Conservation (phyloP, 2,888 invertebrate genomes). For the Dusona sp. region DNA sequence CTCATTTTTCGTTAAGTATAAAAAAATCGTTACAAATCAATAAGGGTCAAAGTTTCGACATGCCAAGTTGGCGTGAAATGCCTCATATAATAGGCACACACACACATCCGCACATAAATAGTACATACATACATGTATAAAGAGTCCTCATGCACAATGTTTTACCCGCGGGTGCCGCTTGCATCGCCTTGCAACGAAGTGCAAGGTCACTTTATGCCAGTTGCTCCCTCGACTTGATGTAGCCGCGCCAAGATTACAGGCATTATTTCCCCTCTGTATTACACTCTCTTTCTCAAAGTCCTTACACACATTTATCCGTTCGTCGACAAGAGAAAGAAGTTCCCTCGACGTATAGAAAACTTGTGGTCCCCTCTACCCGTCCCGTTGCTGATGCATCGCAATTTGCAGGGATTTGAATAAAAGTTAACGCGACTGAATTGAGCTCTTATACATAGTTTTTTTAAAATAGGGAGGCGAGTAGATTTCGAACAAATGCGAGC, state of each 20-base stretch:
- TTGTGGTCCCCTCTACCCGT: background rate
- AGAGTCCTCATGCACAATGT: slow-evolving; percentile 39
- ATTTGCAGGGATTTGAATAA: slow-evolving; percentile 19
- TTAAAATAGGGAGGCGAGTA: background rate
- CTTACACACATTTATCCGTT: slow-evolving; percentile 3
- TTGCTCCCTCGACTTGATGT: slow-evolving; percentile 63
- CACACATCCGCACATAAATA: background rate
- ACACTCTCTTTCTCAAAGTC: slow-evolving; percentile 56
- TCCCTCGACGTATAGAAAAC: slow-evolving; percentile 1
- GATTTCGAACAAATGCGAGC: background rate
- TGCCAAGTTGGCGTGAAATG: background rate
- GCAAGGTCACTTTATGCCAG: slow-evolving; percentile 69
- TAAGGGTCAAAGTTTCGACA: background rate
- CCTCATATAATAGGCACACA: background rate
- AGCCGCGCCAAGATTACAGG: slow-evolving; percentile 69
- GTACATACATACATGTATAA: background rate
- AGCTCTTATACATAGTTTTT: slow-evolving; percentile 27
- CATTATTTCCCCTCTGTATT: slow-evolving; percentile 72
- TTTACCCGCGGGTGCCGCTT: slow-evolving; percentile 60
- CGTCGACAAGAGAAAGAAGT: background rate
- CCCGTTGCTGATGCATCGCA: background rate
- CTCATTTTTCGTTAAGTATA: too few relatives aligned
- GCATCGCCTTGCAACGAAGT: slow-evolving; percentile 51
- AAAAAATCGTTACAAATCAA: background rate
- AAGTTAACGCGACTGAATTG: slow-evolving; percentile 43